A percentile compares a stretch with the other conserved stretches of the same genome.
These are phyloP conservation scores for Platerodrilus igneus DNA, from an alignment of 2,888 invertebrate genomes.

Conservation along the genomic window DNA sequence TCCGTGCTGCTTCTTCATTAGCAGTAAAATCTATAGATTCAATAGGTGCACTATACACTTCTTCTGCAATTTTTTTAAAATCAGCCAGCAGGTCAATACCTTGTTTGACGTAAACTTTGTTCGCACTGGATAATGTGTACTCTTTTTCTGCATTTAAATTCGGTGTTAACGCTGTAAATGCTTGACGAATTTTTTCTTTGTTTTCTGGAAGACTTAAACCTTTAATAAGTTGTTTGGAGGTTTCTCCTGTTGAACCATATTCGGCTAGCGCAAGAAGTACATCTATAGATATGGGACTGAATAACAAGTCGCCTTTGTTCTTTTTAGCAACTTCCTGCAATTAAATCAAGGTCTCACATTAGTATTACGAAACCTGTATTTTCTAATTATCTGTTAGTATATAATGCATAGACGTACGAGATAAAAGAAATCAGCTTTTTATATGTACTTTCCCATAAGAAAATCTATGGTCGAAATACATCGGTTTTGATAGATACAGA, in stretches of 20 bases:
- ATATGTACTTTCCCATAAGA: too few species aligned
- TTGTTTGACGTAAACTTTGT: slow-evolving; percentile 59
- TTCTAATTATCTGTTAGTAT: too few species aligned
- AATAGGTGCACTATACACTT: slow-evolving; percentile 59
- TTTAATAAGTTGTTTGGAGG: slow-evolving; percentile 31
- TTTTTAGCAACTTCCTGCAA: too few species aligned
- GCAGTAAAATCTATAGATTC: slow-evolving; percentile 43
- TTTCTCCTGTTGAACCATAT: slow-evolving; percentile 38
- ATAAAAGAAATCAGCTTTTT: too few species aligned
- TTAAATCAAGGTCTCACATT: too few species aligned
- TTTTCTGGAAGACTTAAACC: slow-evolving; percentile 26
- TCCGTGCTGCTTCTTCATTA: slow-evolving; percentile 26
- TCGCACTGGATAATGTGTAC: slow-evolving; percentile 34
- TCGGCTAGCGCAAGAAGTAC: slow-evolving; percentile 37
- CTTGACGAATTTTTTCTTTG: slow-evolving; percentile 10
- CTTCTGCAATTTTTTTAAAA: slow-evolving; percentile 55
- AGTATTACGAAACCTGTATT: too few species aligned
- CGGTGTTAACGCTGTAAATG: slow-evolving; percentile 24
- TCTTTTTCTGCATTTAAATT: slow-evolving; percentile 24
- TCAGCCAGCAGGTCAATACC: slow-evolving; percentile 52
- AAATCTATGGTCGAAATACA: too few species aligned
- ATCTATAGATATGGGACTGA: slow-evolving; percentile 41
- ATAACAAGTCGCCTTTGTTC: slow-evolving; percentile 39
- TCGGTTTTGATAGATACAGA: too few species aligned
- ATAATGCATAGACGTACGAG: too few species aligned